phyloP scores from a whole-genome alignment of 2,113 vertebrate genomes.

The Sciurus niger region DNA sequence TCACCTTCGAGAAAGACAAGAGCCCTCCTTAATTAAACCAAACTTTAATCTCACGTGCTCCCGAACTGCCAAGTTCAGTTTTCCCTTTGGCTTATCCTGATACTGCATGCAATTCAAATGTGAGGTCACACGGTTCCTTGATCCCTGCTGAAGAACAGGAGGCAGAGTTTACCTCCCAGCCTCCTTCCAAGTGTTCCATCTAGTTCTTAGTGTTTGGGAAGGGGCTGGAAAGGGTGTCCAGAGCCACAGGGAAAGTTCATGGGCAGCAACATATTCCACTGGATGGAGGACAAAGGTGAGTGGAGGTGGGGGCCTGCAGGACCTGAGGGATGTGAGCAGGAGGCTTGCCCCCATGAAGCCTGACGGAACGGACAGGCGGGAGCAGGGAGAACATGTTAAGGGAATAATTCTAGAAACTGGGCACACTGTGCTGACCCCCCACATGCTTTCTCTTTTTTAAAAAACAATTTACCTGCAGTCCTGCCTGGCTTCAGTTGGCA shows the following conservation, averaged over 20 bases:
- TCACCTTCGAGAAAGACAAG: neutral
- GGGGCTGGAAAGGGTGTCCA: neutral
- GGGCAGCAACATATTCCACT: neutral
- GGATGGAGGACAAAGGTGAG: neutral
- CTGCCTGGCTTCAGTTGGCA: too few species aligned
- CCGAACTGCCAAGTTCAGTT: neutral
- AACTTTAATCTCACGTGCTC: neutral
- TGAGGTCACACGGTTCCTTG: neutral
- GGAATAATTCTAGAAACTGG: too few species aligned
- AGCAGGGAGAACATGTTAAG: too few species aligned
- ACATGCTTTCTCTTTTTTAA: too few species aligned
- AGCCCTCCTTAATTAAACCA: neutral
- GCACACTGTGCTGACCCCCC: too few species aligned
- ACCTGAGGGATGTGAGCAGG: neutral
- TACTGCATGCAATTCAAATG: neutral
- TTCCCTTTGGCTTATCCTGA: neutral
- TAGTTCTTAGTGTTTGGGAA: neutral
- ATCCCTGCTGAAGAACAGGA: neutral
- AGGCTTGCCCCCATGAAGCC: neutral
- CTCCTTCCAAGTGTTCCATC: neutral
- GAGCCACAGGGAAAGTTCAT: neutral
- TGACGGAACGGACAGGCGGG: too few species aligned
- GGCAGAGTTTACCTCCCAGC: neutral
- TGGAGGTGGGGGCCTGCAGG: neutral
- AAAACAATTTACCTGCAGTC: too few species aligned